phyloP scores from a whole-genome alignment of 2,888 invertebrate genomes.

The Nymphalis urticae region DNA sequence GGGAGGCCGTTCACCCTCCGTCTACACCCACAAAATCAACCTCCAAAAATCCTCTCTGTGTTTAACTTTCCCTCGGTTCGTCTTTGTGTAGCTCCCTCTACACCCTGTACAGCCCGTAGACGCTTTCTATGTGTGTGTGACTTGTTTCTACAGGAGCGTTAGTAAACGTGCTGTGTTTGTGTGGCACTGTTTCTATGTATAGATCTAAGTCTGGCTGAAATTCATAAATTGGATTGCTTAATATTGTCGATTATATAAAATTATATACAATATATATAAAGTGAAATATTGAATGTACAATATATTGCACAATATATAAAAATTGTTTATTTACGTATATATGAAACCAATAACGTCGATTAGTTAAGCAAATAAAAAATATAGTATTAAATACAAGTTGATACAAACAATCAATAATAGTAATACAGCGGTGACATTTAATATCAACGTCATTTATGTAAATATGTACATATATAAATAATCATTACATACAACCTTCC shows the following conservation, averaged over 20 bases:
- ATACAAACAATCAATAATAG: no score
- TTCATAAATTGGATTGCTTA: conserved; percentile 26
- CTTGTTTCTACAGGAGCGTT: background rate
- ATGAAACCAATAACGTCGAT: no score
- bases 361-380: no score
- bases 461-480: background rate
- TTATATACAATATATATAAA: background rate
- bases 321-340: no score
- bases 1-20: conserved; percentile 69
- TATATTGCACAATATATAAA: no score
- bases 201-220: conserved; percentile 20
- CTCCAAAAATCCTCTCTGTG: conserved; percentile 37
- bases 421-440: background rate
- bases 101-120: conserved; percentile 12
- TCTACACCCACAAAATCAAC: conserved; percentile 42
- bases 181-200: conserved; percentile 13
- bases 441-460: no score
- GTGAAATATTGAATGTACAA: no score
- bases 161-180: background rate
- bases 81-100: conserved; percentile 21
- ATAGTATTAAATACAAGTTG: no score
- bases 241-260: conserved; percentile 15
- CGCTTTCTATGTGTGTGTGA: conserved; percentile 21
- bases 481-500: background rate
- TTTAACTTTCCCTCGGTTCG: conserved; percentile 21